Evolutionary conservation across 2,113 vertebrate genomes (phyloP).

Genomic region (Chaetodon auriga): DNA sequence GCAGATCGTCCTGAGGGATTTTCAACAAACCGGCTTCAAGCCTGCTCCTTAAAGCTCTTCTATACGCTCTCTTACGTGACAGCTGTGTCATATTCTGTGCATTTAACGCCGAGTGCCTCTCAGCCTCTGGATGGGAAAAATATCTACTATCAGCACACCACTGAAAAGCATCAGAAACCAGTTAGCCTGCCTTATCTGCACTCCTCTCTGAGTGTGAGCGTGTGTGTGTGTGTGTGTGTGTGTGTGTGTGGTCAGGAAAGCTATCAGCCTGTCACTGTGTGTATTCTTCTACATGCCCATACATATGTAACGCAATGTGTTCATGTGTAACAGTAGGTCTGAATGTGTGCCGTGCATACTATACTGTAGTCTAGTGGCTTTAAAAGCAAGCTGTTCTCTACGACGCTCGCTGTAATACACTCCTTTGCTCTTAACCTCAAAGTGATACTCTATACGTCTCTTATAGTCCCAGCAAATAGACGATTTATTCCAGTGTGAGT

Average conservation of each 20-base stretch:
- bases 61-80: background rate
- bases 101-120: slow-evolving; percentile 13
- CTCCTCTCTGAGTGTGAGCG: slow-evolving; percentile 9
- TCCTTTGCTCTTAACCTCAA: background rate
- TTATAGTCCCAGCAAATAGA: background rate
- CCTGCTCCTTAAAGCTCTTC: background rate
- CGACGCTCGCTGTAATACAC: background rate
- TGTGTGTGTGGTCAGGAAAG: background rate
- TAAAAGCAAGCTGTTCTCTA: slow-evolving; percentile 3
- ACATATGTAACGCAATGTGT: slow-evolving; percentile 18
- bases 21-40: background rate
- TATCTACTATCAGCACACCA: slow-evolving; percentile 10
- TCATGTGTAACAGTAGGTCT: slow-evolving; percentile 18
- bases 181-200: slow-evolving; percentile 31
- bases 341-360: slow-evolving; percentile 12
- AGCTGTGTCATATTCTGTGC: background rate
- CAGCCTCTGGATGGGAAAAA: slow-evolving; percentile 9
- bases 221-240: slow-evolving; percentile 12
- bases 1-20: background rate
- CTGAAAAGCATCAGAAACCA: slow-evolving; percentile 9
- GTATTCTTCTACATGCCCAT: slow-evolving; percentile 6
- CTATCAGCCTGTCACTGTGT: background rate
- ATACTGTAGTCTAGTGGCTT: background rate
- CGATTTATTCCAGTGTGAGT: background rate
- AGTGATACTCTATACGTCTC: background rate